Conservation (phyloP, 2,888 invertebrate genomes). For the Oeneis ivallda region DNA sequence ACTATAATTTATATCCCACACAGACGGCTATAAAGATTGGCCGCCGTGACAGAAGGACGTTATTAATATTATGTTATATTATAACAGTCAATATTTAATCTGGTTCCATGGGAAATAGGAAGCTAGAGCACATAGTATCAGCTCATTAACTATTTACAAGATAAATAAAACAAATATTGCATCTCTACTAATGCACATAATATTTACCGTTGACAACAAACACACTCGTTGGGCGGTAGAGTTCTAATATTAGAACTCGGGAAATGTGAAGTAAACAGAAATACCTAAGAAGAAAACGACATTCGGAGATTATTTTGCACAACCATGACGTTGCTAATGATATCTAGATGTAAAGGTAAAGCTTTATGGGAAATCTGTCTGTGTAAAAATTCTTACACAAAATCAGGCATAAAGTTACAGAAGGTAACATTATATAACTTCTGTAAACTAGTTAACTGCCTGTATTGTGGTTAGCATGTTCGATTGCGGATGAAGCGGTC, state of each 20-base stretch:
- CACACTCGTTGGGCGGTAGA: slow-evolving; percentile 18
- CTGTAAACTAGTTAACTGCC: too few species aligned
- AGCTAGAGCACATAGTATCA: slow-evolving; percentile 4
- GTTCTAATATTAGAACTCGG: slow-evolving; percentile 34
- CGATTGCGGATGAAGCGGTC: too few species aligned
- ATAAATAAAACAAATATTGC: not conserved
- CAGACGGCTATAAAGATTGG: too few species aligned
- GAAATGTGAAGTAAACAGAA: slow-evolving; percentile 35
- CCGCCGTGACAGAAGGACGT: too few species aligned
- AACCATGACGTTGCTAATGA: slow-evolving; percentile 4
- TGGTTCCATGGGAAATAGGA: slow-evolving; percentile 3
- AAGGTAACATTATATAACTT: too few species aligned
- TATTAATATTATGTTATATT: too few species aligned
- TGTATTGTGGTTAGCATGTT: too few species aligned
- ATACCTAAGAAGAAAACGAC: slow-evolving; percentile 28
- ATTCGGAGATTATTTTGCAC: slow-evolving; percentile 9
- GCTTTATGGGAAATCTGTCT: not conserved
- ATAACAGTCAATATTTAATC: not conserved
- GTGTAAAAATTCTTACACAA: not conserved
- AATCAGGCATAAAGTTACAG: too few species aligned
- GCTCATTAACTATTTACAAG: slow-evolving; percentile 1
- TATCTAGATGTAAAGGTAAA: slow-evolving; percentile 3
- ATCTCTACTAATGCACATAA: not conserved
- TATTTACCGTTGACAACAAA: not conserved
- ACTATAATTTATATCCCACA: too few species aligned